These are phyloP conservation scores for Abscondita cerata DNA, from an alignment of 2,888 invertebrate genomes.

Conservation along the genomic window DNA sequence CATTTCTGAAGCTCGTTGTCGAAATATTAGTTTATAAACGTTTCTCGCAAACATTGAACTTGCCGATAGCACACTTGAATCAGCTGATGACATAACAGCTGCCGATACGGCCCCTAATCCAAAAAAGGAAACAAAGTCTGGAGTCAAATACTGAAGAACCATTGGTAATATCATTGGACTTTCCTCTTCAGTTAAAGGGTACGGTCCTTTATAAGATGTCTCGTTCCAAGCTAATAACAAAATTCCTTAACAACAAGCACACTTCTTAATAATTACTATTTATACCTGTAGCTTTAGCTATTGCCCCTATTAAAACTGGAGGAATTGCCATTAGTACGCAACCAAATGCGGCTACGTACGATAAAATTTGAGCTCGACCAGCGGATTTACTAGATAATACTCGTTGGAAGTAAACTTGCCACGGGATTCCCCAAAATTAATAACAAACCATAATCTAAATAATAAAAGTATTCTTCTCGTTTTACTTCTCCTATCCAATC, in stretches of 20 bases:
- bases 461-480: slow-evolving; percentile 77
- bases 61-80: slow-evolving; percentile 97
- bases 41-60: slow-evolving; percentile 99
- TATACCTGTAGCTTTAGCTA: slow-evolving; percentile 91
- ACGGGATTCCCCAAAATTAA: slow-evolving; percentile 96
- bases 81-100: slow-evolving; percentile 99
- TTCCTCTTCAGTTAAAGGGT: slow-evolving; percentile 76
- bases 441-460: slow-evolving; percentile 87
- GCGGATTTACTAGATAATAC: slow-evolving; percentile 97
- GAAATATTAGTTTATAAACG: slow-evolving; percentile 96
- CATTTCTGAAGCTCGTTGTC: slow-evolving; percentile 95
- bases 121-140: slow-evolving; percentile 95
- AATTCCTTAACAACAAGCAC: no score
- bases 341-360: slow-evolving; percentile 94
- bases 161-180: slow-evolving; percentile 96
- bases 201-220: slow-evolving; percentile 82
- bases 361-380: slow-evolving; percentile 89
- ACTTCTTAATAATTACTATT: no score
- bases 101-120: slow-evolving; percentile 98
- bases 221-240: slow-evolving; percentile 91
- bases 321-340: slow-evolving; percentile 98
- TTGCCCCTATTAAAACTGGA: slow-evolving; percentile 95
- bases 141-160: slow-evolving; percentile 96
- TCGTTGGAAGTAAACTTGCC: slow-evolving; percentile 99
- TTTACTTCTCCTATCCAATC: slow-evolving; percentile 90